phyloP scores from a whole-genome alignment of 23 tunicate genomes.

The Clavelina lepadiformis region DNA sequence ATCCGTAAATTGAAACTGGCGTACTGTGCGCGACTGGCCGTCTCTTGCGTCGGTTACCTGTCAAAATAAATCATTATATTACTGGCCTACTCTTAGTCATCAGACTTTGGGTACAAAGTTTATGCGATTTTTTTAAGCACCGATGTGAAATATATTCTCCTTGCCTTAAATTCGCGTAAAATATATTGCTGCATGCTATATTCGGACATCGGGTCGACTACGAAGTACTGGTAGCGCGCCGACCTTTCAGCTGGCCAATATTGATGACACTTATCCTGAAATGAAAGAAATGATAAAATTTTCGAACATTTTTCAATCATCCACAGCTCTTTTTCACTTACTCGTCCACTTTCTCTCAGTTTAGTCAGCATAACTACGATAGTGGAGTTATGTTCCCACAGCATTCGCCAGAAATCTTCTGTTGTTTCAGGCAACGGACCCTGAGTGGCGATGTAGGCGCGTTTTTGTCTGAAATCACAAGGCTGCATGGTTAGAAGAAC shows the following conservation, averaged over 20 bases:
- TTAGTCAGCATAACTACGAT: constrained; percentile 99
- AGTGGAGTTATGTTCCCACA: constrained; percentile 99
- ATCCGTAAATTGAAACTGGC: constrained; percentile 97
- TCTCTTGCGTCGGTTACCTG: constrained; percentile 99
- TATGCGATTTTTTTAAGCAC: too few species aligned
- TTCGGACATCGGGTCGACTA: constrained; percentile 95
- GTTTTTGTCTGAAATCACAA: constrained; percentile 58
- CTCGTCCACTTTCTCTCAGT: constrained; percentile 88
- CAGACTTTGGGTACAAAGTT: too few species aligned
- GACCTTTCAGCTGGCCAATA: constrained; percentile 98
- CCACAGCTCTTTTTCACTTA: too few species aligned
- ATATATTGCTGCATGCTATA: constrained; percentile 94
- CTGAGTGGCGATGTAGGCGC: constrained; percentile 99
- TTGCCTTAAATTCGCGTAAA: constrained; percentile 88
- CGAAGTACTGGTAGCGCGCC: constrained; percentile 93
- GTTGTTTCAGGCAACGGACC: constrained; percentile 96
- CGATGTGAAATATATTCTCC: too few species aligned
- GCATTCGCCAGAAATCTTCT: constrained; percentile 98
- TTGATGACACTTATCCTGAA: constrained; percentile 96
- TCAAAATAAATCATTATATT: not conserved
- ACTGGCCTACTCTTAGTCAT: too few species aligned
- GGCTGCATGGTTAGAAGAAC: not conserved
- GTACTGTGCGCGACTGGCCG: constrained; percentile 95
- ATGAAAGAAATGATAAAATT: too few species aligned
- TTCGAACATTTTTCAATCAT: not conserved